Evolutionary conservation across 1,140 invertebrate species (phyloP), one percentile per base, ranked within the genome.

Genomic region (Bursaphelenchus mucronatus): DNA sequence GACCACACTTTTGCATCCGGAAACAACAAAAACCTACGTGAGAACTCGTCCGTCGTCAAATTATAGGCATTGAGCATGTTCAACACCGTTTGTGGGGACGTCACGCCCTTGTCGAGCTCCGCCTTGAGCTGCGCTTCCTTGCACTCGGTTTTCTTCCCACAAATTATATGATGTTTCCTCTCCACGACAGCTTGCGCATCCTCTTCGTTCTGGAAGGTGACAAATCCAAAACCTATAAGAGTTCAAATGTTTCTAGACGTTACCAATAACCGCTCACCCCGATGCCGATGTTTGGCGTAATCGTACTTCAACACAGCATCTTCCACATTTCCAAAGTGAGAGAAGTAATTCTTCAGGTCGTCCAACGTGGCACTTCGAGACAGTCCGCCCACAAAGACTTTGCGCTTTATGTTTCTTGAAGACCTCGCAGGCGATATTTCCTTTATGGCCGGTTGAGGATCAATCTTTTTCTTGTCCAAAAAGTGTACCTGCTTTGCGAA

Each of bases 291-390:
- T 8, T 90, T 93, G 82, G 92, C 90, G 82, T 92, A 90, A 82
- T 92, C 91, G 90, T 92, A 92, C 70, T 92, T 86, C 90, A 92
- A 92, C 10, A 92, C 90, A 15, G 90, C 90, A 80, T 92, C 91
- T 80, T 91, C 90, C 17, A 91, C 90, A 81, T 90, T 90, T 11
- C 90, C 90, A 81, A 91, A 93, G 83, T 92, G 90, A 71, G 87
- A 88, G 85, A 92, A 93, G 82, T 92, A 92, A 17, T 88, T 88
- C 82, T 91, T 90, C 0, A 93, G 90, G 82, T 93, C 90, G 50
- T 92, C 90, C 56, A 89, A 88, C 40, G 89, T 90, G 0, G 90
- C 92, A 59, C 82, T 92, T 90, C 81, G 90, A 63, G 89, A 90
- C 21, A 93, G 90, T 46, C 90, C 90, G 43, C 90, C 61, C 54